Evolutionary conservation across 2,888 invertebrate species (phyloP), one percentile per base, ranked within the genome.

Genomic region (Cylloceria caligata): DNA sequence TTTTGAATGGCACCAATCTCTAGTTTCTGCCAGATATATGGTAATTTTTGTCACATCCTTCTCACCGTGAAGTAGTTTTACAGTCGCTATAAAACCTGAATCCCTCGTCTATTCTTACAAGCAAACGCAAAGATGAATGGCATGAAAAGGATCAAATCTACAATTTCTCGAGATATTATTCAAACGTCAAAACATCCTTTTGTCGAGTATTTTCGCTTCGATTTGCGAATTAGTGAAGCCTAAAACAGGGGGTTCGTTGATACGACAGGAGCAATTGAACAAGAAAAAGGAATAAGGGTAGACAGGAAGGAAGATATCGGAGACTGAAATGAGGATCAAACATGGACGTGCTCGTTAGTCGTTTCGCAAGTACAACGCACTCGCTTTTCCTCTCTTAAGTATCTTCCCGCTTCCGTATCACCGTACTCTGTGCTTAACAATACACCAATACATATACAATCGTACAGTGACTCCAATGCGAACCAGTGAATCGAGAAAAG

Each of bases 331-430:
- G 45, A 47, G 47, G 47, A 47, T 9, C 13, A 24, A 13, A 6
- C 24, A 52, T 62, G 45, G 60, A 77, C 49, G 57, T 52, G 73
- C 73, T 77, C 73, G 77, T 81, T 81, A 73, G 47, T 57, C 36
- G 47, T 73, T 68, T 62, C n/a, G 19, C 62, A 30, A 64, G 62
- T 68, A 72, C 36, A 49, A 68, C 49, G 65, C 65, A 65, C 65
- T 67, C 60, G 49, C 16, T 9, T 19, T 21, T 34, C 27, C 34
- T 49, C 16, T 49, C 13, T 11, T 1, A 5, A 49, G 5, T 34
- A 30, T n/a, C 16, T 24, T n/a, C 64, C 27, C 71, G 27, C 64
- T 60, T 76, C 11, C 42, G 36, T 45, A 11, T n/a, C 42, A 3
- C 13, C n/a, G 13, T 11, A 3, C n/a, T 42, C n/a, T 3, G 42